Conservation (phyloP, 2,888 invertebrate genomes). For the Mayetiola destructor region DNA sequence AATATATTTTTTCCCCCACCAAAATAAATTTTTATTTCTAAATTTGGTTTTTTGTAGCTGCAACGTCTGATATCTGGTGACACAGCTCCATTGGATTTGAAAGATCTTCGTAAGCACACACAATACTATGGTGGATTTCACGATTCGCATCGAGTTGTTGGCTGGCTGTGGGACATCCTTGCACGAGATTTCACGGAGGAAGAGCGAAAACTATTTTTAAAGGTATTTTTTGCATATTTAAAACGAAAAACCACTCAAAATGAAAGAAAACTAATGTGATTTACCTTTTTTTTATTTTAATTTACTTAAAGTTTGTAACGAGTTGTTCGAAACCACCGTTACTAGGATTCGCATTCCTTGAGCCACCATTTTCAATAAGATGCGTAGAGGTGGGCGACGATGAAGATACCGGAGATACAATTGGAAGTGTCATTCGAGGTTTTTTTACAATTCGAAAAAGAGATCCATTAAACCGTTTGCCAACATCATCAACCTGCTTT, state of each 20-base stretch:
- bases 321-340: slow-evolving; percentile 96
- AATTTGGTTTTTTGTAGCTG: slow-evolving; percentile 39
- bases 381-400: slow-evolving; percentile 99
- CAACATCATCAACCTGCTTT: slow-evolving; percentile 99
- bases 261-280: neutral
- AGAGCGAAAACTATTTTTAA: slow-evolving; percentile 86
- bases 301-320: slow-evolving; percentile 56
- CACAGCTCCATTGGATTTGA: slow-evolving; percentile 80
- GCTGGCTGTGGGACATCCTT: slow-evolving; percentile 98
- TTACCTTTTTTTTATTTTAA: neutral
- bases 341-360: slow-evolving; percentile 88
- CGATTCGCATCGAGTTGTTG: slow-evolving; percentile 90
- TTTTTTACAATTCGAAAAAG: slow-evolving; percentile 95
- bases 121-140: slow-evolving; percentile 99
- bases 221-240: slow-evolving; percentile 40
- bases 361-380: slow-evolving; percentile 94
- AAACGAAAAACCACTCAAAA: too few relatives aligned
- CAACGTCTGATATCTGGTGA: slow-evolving; percentile 94
- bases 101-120: slow-evolving; percentile 76
- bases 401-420: slow-evolving; percentile 63
- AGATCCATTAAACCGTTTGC: slow-evolving; percentile 83
- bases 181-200: slow-evolving; percentile 86
- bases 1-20: neutral
- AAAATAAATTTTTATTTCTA: neutral
- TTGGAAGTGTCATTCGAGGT: slow-evolving; percentile 90